These are phyloP conservation scores for Sabellastarte sp. DNA, from an alignment of 2,888 invertebrate genomes.

Conservation along the genomic window DNA sequence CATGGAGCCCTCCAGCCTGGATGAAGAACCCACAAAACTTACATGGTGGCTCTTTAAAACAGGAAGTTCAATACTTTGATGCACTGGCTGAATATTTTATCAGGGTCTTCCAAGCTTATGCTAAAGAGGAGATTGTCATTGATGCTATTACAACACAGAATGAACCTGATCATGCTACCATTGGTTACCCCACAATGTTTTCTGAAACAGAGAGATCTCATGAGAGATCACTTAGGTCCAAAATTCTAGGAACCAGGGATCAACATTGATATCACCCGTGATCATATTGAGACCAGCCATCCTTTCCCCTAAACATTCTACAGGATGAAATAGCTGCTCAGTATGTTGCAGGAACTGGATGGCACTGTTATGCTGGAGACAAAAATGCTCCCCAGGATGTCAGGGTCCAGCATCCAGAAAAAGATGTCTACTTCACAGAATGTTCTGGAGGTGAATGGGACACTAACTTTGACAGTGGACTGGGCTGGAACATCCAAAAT, in stretches of 20 bases:
- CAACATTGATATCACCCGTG: too few relatives aligned
- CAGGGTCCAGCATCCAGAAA: slow-evolving; percentile 14
- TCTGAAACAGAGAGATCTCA: slow-evolving; percentile 11
- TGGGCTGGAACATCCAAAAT: slow-evolving; percentile 22
- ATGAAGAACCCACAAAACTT: slow-evolving; percentile 20
- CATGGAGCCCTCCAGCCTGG: slow-evolving; percentile 28
- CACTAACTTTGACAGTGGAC: slow-evolving; percentile 14
- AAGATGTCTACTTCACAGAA: slow-evolving; percentile 27
- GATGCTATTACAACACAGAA: slow-evolving; percentile 26
- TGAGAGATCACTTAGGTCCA: slow-evolving; percentile 19
- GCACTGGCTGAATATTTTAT: slow-evolving; percentile 24
- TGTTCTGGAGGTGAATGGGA: slow-evolving; percentile 23
- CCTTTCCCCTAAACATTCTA: slow-evolving; percentile 17
- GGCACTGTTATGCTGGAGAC: slow-evolving; percentile 26
- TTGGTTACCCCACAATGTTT: slow-evolving; percentile 23
- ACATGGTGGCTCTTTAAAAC: slow-evolving; percentile 9
- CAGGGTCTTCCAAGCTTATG: slow-evolving; percentile 20
- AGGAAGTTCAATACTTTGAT: slow-evolving; percentile 6
- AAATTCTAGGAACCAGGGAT: slow-evolving; percentile 10
- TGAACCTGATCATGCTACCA: slow-evolving; percentile 21
- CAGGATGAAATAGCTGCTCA: slow-evolving; percentile 16
- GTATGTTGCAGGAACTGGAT: slow-evolving; percentile 20
- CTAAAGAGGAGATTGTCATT: slow-evolving; percentile 16
- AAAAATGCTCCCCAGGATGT: slow-evolving; percentile 10
- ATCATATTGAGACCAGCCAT: too few relatives aligned